phyloP scores from a whole-genome alignment of 2,113 vertebrate genomes.

The Stomatorhinus ivindoensis region DNA sequence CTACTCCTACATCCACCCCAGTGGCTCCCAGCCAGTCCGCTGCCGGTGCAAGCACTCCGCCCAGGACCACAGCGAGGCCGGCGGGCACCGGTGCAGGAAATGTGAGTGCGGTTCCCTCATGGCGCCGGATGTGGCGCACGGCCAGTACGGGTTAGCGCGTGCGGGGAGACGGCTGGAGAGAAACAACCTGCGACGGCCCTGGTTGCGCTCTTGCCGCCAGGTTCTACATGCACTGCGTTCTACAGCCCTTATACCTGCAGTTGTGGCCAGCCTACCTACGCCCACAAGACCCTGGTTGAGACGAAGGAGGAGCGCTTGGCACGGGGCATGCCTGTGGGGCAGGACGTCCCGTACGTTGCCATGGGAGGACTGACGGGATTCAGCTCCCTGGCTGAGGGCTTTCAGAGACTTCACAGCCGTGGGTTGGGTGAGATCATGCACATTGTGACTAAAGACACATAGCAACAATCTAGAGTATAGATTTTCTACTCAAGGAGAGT shows the following conservation, averaged over 20 bases:
- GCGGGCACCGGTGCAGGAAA: slow-evolving; percentile 57
- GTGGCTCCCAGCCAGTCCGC: slow-evolving; percentile 63
- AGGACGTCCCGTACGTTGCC: slow-evolving; percentile 72
- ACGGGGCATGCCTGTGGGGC: slow-evolving; percentile 68
- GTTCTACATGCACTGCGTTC: slow-evolving; percentile 73
- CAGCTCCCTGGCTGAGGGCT: slow-evolving; percentile 78
- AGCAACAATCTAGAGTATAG: neutral
- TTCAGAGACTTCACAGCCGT: slow-evolving; percentile 67
- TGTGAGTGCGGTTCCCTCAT: slow-evolving; percentile 62
- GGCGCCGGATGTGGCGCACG: neutral
- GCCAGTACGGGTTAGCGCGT: neutral
- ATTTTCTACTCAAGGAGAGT: neutral
- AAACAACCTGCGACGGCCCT: neutral
- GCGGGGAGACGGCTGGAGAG: neutral
- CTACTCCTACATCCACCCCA: slow-evolving; percentile 64
- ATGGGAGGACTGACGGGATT: slow-evolving; percentile 87
- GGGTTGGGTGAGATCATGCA: slow-evolving; percentile 55
- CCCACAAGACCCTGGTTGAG: slow-evolving; percentile 78
- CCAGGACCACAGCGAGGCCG: slow-evolving; percentile 63
- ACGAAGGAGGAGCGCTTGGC: slow-evolving; percentile 70
- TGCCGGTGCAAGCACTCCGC: slow-evolving; percentile 81
- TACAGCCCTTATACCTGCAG: slow-evolving; percentile 74
- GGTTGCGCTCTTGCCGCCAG: slow-evolving; percentile 43
- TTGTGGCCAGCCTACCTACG: slow-evolving; percentile 69
- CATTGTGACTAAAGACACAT: neutral